A percentile compares a stretch with the other conserved stretches of the same genome.
These are phyloP conservation scores for Agrotis puta DNA, from an alignment of 2,888 invertebrate species.

Conservation along the genomic window DNA sequence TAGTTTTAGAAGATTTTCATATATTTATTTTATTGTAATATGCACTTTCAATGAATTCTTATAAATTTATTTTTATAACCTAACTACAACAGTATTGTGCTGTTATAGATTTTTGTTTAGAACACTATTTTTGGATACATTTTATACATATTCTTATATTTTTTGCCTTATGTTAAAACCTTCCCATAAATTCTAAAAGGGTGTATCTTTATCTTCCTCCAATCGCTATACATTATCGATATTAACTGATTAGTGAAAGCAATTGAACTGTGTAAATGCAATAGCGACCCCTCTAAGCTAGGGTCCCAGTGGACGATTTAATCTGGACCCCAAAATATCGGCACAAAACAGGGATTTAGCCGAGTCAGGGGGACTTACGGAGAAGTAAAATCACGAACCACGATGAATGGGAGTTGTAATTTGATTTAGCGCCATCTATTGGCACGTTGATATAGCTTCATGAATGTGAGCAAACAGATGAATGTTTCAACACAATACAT, in stretches of 20 bases:
- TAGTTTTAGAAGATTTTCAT: background rate
- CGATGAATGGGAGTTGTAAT: constrained; percentile 8
- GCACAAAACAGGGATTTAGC: constrained; percentile 66
- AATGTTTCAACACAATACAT: background rate
- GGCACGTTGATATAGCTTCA: background rate
- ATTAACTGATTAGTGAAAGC: constrained; percentile 66
- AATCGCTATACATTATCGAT: constrained; percentile 55
- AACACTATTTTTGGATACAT: no score
- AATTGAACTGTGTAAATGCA: constrained; percentile 68
- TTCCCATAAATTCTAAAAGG: constrained; percentile 5
- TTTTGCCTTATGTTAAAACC: constrained; percentile 21
- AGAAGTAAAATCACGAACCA: constrained; percentile 39
- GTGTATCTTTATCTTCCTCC: constrained; percentile 24
- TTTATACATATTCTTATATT: background rate
- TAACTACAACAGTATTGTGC: no score
- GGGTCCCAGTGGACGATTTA: constrained; percentile 62
- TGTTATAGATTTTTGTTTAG: no score
- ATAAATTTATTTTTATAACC: no score
- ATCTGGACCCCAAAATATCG: constrained; percentile 65
- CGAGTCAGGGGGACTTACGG: constrained; percentile 44
- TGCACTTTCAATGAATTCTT: no score
- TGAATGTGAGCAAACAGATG: background rate
- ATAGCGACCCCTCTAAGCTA: constrained; percentile 57
- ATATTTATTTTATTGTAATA: background rate
- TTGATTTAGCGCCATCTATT: constrained; percentile 52